Conservation (phyloP, 1,140 invertebrate genomes). For the Protaetia brevitarsis region DNA sequence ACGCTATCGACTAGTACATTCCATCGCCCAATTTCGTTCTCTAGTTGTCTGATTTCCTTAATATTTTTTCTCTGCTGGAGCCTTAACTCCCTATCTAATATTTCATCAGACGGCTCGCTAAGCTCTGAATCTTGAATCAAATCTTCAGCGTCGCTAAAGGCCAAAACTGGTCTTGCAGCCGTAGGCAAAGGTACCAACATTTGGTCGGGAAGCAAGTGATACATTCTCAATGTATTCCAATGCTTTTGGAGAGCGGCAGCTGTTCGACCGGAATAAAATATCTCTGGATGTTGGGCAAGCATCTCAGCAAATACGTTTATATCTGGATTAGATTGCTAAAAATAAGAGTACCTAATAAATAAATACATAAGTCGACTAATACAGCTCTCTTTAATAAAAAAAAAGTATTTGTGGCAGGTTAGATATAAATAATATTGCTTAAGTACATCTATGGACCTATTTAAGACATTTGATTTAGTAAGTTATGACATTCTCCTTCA, state of each 20-base stretch:
- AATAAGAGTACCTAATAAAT: conserved; percentile 24
- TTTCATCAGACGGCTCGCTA: conserved; percentile 74
- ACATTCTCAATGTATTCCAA: conserved; percentile 93
- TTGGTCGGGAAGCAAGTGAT: conserved; percentile 89
- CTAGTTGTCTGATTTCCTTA: conserved; percentile 82
- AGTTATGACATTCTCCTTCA: no score
- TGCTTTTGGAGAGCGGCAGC: conserved; percentile 81
- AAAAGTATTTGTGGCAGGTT: no score
- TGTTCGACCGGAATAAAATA: conserved; percentile 85
- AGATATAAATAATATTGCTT: no score
- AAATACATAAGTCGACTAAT: not conserved
- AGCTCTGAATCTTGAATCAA: conserved; percentile 81
- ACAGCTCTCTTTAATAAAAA: no score
- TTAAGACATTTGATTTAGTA: no score
- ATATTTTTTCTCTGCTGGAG: conserved; percentile 63
- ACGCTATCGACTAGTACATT: conserved; percentile 87
- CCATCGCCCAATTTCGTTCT: conserved; percentile 85
- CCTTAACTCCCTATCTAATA: conserved; percentile 54
- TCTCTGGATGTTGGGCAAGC: conserved; percentile 77
- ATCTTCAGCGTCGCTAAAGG: conserved; percentile 92
- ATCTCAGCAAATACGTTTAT: conserved; percentile 82
- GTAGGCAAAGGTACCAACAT: conserved; percentile 63
- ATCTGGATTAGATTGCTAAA: conserved; percentile 44
- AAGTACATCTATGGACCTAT: no score
- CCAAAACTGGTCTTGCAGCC: conserved; percentile 61